Base-by-base conservation (phyloP, 2,797 vertebrate species). In the Zenarchopterus dispar region DNA sequence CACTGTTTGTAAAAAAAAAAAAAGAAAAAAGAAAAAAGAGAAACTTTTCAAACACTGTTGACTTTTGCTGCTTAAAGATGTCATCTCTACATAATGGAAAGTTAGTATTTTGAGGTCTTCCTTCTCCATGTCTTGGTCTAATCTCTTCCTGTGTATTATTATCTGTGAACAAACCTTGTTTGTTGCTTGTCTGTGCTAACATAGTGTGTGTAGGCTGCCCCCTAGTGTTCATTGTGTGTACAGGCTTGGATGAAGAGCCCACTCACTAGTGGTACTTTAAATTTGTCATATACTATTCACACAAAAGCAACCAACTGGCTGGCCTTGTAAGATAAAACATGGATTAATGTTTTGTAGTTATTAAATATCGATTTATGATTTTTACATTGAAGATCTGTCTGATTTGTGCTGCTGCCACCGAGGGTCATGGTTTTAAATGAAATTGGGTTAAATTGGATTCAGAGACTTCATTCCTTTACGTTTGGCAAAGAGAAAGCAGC, bases 201-300 rank as follows among this genome's bases (percentile, higher is more conserved):
- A 84, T 77, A 51, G 56, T 87, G 76, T 85, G 80, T 77, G 74
- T 84, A 85, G 78, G 70, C 67, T 73, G 65, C 71, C 80, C 73
- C 73, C 78, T 85, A 84, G 86, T 89, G 86, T 82, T 64, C 62
- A 69, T 69, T 84, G 70, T 84, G 63, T 81, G 76, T 81, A 81
- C 23, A 56, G 65, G 70, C 80, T 83, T 51, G 9, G 53, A 42
- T 52, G 19, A 57, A 39, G 64, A 83, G 73, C 72, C 64, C 19
- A 15, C 33, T 64, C 19, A 15, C 33, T 64, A 85, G 72, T 73
- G 73, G 71, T 84, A 54, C 43, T 65, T 57, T 62, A 76, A 62
- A 59, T 63, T 75, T 13, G 54, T 74, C 73, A 85, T 69, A 80
- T 69, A 80, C 67, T 78, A 62, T 65, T 54, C 47, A 66, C 52